Conservation (phyloP, 2,888 invertebrate genomes). For the Amblyjoppa fuscipennis region DNA sequence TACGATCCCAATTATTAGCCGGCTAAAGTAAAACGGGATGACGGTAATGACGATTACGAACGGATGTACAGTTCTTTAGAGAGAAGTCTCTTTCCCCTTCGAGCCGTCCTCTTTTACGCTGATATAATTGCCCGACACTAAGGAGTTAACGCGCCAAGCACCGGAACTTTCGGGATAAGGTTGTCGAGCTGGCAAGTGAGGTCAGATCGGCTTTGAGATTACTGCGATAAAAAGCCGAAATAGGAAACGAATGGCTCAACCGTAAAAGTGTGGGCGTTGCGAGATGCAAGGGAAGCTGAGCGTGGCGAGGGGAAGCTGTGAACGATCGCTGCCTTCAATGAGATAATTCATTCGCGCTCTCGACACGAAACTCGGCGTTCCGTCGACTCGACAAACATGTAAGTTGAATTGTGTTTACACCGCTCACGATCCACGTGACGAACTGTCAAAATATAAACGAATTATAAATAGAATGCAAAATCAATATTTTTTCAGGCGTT, state of each 20-base stretch:
- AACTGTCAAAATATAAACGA: slow-evolving; percentile 3
- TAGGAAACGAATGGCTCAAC: slow-evolving; percentile 50
- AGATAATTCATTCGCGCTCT: neutral
- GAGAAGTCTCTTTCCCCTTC: neutral
- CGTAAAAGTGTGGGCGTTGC: slow-evolving; percentile 52
- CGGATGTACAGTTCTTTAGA: neutral
- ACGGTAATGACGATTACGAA: no score
- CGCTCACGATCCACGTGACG: neutral
- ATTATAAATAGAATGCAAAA: neutral
- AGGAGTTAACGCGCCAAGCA: neutral
- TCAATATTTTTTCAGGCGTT: neutral
- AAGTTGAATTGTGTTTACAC: slow-evolving; percentile 10
- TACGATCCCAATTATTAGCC: neutral
- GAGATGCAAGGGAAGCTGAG: slow-evolving; percentile 1
- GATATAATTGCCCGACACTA: neutral
- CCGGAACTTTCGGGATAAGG: neutral
- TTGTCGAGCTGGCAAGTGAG: slow-evolving; percentile 34
- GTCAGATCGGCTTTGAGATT: slow-evolving; percentile 38
- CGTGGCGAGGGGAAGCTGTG: slow-evolving; percentile 14
- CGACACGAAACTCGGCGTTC: neutral
- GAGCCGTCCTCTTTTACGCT: neutral
- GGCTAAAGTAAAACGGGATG: neutral
- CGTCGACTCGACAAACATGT: slow-evolving; percentile 24
- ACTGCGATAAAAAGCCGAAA: slow-evolving; percentile 54
- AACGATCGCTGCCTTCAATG: neutral